These are phyloP conservation scores for Bacillus rossius DNA, from an alignment of 1,140 invertebrate genomes.

Conservation along the genomic window DNA sequence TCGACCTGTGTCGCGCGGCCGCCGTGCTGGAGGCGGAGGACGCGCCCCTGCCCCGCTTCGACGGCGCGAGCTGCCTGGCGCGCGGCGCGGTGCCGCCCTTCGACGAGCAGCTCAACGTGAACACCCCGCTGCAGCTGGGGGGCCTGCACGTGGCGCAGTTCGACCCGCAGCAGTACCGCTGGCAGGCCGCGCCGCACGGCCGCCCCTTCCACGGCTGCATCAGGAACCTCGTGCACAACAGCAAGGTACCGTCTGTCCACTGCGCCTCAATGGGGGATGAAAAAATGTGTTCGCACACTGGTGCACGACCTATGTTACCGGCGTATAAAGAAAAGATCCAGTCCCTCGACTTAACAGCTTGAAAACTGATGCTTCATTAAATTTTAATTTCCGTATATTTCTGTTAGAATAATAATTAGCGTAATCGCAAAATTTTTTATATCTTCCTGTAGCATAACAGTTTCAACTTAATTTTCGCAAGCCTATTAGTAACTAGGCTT, in stretches of 20 bases:
- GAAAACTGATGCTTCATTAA: no score
- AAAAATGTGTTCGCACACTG: no score
- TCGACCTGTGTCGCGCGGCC: slow-evolving; percentile 56
- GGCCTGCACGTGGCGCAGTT: slow-evolving; percentile 50
- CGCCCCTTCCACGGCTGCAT: slow-evolving; percentile 61
- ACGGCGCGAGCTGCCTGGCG: slow-evolving; percentile 55
- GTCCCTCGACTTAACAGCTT: no score
- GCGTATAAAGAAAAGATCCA: no score
- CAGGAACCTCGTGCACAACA: slow-evolving; percentile 61
- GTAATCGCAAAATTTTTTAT: no score
- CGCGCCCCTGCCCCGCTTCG: slow-evolving; percentile 47
- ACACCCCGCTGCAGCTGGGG: slow-evolving; percentile 60
- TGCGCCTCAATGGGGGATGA: no score
- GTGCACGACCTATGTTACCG: no score
- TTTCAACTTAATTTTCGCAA: no score
- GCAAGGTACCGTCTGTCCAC: slow-evolving; percentile 49
- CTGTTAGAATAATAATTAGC: no score
- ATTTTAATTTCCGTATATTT: no score
- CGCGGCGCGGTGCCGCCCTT: slow-evolving; percentile 55
- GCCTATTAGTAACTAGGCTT: no score
- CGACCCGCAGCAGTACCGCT: slow-evolving; percentile 47
- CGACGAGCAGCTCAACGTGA: slow-evolving; percentile 62
- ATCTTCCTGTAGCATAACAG: no score
- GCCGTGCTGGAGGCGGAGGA: slow-evolving; percentile 50
- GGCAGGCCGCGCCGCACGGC: slow-evolving; percentile 46